These are phyloP conservation scores for Radopholus similis DNA, from an alignment of 1,140 invertebrate genomes.

Conservation along the genomic window DNA sequence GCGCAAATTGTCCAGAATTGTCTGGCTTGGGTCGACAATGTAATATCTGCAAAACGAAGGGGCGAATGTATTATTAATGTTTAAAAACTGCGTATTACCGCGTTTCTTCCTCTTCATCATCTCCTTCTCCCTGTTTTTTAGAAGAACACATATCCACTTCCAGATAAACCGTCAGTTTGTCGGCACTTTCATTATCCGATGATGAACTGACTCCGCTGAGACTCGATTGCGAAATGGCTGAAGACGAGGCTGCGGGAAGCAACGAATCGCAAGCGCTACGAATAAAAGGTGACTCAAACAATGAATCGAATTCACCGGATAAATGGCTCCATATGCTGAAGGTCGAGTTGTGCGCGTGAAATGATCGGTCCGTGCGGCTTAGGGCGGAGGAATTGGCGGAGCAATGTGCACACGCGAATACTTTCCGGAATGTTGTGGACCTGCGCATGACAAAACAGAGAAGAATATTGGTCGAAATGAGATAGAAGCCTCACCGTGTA, in stretches of 20 bases:
- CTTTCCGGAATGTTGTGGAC: conserved; percentile 34
- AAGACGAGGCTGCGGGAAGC: background rate
- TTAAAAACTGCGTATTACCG: background rate
- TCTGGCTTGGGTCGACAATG: conserved; percentile 4
- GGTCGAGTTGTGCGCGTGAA: conserved; percentile 13
- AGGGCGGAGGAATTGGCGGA: conserved; percentile 35
- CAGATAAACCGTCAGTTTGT: background rate
- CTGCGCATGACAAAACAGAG: background rate
- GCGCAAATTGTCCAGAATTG: conserved; percentile 18
- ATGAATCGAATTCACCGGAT: conserved; percentile 1
- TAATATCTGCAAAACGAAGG: conserved; percentile 1
- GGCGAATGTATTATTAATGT: background rate
- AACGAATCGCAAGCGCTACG: background rate
- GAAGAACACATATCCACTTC: background rate
- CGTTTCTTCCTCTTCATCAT: background rate
- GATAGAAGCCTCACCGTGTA: conserved; percentile 2
- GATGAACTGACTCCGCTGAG: too few relatives aligned
- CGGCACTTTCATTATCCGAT: background rate
- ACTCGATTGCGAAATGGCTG: too few relatives aligned
- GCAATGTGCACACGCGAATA: conserved; percentile 24
- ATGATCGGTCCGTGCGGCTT: conserved; percentile 24
- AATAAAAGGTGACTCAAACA: background rate
- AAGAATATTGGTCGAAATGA: background rate
- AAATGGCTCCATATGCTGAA: conserved; percentile 25
- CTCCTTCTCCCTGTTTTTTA: background rate